A percentile compares a stretch with the other conserved stretches of the same genome.
phyloP scores from a whole-genome alignment of 2,797 vertebrate genomes.

The Acipenser ruthenus region DNA sequence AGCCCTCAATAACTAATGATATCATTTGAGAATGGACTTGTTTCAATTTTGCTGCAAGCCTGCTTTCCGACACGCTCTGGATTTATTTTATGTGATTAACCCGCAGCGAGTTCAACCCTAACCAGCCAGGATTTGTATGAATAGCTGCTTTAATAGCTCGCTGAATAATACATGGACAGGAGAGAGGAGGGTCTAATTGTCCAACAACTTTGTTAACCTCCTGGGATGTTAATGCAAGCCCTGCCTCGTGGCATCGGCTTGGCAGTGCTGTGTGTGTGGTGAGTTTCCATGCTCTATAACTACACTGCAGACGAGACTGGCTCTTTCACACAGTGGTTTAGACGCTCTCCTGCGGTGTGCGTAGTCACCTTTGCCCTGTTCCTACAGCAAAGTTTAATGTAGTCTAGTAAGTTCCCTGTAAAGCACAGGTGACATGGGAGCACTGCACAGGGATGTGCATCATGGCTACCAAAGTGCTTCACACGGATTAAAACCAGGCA shows the following conservation, averaged over 20 bases:
- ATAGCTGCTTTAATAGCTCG: not conserved
- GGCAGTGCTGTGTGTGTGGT: too few species aligned
- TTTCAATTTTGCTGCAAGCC: not conserved
- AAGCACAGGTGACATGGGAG: too few species aligned
- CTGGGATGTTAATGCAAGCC: not conserved
- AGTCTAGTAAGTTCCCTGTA: too few species aligned
- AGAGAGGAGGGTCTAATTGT: not conserved
- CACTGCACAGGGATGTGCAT: too few species aligned
- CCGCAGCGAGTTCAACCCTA: conserved; percentile 2
- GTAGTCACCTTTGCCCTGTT: too few species aligned
- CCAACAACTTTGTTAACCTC: not conserved
- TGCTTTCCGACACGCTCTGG: conserved; percentile 1
- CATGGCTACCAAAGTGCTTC: too few species aligned
- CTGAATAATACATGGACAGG: conserved; percentile 8
- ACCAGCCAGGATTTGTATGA: conserved; percentile 9
- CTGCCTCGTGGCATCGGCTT: too few species aligned
- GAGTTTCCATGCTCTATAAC: too few species aligned
- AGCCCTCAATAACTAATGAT: conserved; percentile 6
- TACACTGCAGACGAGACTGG: too few species aligned
- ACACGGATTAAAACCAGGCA: not conserved
- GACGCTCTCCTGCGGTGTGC: too few species aligned
- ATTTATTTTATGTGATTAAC: conserved; percentile 12
- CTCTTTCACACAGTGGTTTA: too few species aligned
- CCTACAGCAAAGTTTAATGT: too few species aligned
- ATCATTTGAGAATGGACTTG: not conserved